phyloP scores from a whole-genome alignment of 2,888 invertebrate genomes.

The Andrena praecox region DNA sequence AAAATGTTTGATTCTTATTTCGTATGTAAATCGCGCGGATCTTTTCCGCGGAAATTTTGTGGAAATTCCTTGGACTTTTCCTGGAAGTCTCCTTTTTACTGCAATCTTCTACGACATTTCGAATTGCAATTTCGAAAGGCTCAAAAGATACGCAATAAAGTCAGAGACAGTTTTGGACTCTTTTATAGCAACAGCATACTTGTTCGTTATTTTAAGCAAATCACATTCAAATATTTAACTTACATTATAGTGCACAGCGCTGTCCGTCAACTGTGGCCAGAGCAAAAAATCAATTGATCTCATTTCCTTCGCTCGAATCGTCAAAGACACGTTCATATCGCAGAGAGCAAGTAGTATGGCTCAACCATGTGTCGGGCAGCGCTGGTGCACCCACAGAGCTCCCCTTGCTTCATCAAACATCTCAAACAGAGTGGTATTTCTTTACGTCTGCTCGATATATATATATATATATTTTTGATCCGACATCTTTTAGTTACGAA shows the following conservation, averaged over 20 bases:
- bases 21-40: too few relatives aligned
- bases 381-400: not conserved
- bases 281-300: not conserved
- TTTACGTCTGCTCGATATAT: not conserved
- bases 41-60: too few relatives aligned
- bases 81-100: too few relatives aligned
- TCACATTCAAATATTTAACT: not conserved
- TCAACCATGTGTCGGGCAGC: not conserved
- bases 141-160: slow-evolving; percentile 3
- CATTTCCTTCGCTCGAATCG: too few relatives aligned
- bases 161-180: slow-evolving; percentile 1
- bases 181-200: not conserved
- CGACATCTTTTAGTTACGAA: slow-evolving; percentile 23
- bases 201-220: not conserved
- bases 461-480: too few relatives aligned
- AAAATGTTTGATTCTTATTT: too few relatives aligned
- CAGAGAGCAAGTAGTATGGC: not conserved
- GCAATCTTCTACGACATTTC: too few relatives aligned
- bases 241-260: not conserved
- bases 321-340: not conserved
- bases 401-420: not conserved
- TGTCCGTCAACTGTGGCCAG: not conserved
- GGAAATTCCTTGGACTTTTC: too few relatives aligned
- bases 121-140: not conserved
- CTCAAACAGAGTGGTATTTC: not conserved